These are phyloP conservation scores for Centroberyx gerrardi DNA, from an alignment of 2,797 vertebrate genomes.

Conservation along the genomic window DNA sequence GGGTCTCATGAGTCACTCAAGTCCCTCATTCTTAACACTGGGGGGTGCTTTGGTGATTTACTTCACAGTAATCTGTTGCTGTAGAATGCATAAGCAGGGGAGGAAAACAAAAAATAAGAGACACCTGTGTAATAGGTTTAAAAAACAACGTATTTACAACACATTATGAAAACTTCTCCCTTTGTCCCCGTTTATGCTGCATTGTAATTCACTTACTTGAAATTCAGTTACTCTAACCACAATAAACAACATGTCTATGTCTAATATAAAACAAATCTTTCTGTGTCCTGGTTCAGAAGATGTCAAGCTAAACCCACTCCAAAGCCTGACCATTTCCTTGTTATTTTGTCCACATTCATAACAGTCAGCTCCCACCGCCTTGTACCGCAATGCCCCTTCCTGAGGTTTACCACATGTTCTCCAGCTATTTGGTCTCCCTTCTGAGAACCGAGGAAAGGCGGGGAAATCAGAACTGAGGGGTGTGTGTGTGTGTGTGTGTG, in stretches of 20 bases:
- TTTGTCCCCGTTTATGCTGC: slow-evolving; percentile 21
- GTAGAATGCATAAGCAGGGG: background rate
- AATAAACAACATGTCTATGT: slow-evolving; percentile 36
- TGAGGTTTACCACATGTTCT: slow-evolving; percentile 67
- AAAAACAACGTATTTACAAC: background rate
- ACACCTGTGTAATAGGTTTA: slow-evolving; percentile 8
- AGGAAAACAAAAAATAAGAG: slow-evolving; percentile 14
- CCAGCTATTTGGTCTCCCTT: slow-evolving; percentile 67
- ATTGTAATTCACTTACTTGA: background rate
- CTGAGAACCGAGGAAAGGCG: slow-evolving; percentile 56
- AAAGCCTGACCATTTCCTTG: slow-evolving; percentile 39
- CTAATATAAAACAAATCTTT: slow-evolving; percentile 46
- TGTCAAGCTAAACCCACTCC: slow-evolving; percentile 29
- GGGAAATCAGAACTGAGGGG: slow-evolving; percentile 42
- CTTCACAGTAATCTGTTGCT: background rate
- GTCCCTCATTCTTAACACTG: slow-evolving; percentile 18
- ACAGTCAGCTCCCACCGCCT: slow-evolving; percentile 52
- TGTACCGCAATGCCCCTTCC: slow-evolving; percentile 50
- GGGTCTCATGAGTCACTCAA: slow-evolving; percentile 15
- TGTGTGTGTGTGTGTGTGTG: background rate
- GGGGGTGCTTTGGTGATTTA: slow-evolving; percentile 34
- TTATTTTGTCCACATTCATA: slow-evolving; percentile 60
- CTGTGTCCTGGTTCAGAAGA: slow-evolving; percentile 49
- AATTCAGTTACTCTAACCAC: slow-evolving; percentile 28
- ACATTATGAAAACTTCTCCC: slow-evolving; percentile 16